phyloP scores from a whole-genome alignment of 2,888 invertebrate species.

The Dorcus parallelipipedus region DNA sequence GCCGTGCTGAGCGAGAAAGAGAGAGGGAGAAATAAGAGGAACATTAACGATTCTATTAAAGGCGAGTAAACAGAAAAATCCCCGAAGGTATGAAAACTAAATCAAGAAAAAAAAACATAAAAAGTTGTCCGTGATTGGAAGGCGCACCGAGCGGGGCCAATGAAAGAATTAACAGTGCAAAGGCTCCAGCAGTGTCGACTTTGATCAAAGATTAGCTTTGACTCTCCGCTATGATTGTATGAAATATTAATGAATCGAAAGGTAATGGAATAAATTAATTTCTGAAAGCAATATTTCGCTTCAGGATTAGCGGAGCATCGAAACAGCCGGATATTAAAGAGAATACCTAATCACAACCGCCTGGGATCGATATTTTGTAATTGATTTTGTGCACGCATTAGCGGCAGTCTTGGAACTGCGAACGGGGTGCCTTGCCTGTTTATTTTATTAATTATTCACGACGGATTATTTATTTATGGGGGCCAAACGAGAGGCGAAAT shows the following conservation, averaged over 20 bases:
- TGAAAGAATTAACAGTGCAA: conserved; percentile 36
- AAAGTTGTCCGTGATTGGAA: conserved; percentile 10
- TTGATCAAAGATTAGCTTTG: conserved; percentile 49
- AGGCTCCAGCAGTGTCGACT: conserved; percentile 38
- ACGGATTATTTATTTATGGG: no score
- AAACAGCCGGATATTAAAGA: conserved; percentile 49
- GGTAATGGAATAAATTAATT: conserved; percentile 56
- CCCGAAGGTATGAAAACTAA: conserved; percentile 13
- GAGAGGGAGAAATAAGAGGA: neutral
- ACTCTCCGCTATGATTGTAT: conserved; percentile 49
- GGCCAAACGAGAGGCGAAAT: no score
- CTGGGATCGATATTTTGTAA: conserved; percentile 23
- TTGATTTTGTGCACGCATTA: neutral
- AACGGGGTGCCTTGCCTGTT: no score
- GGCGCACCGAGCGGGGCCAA: conserved; percentile 16
- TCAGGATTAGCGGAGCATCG: conserved; percentile 38
- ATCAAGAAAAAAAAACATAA: conserved; percentile 6
- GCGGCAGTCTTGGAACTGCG: no score
- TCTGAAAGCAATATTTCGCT: conserved; percentile 53
- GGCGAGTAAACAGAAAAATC: conserved; percentile 18
- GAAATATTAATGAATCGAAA: conserved; percentile 55
- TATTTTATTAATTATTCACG: no score
- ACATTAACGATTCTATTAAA: conserved; percentile 20
- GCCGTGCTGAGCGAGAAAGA: no score
- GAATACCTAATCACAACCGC: conserved; percentile 48